A percentile compares a stretch with the other conserved stretches of the same genome.
These are phyloP conservation scores for Sibirionetta formosa DNA, from an alignment of 2,797 vertebrate genomes.

Conservation along the genomic window DNA sequence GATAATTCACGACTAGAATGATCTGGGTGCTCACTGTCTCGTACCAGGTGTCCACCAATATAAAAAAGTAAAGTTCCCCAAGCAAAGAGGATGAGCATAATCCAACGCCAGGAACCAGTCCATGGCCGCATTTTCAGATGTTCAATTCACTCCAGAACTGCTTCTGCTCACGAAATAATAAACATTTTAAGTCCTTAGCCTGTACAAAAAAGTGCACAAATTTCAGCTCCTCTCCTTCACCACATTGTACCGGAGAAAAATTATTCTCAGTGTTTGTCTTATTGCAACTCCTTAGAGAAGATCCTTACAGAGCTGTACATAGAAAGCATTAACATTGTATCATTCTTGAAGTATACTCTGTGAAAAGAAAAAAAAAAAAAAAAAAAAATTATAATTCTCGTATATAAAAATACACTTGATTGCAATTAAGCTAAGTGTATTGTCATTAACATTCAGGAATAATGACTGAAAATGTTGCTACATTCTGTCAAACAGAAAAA, in stretches of 20 bases:
- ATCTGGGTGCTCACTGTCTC: constrained; percentile 95
- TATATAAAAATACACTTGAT: background rate
- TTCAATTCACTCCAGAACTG: constrained; percentile 75
- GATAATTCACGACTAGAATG: constrained; percentile 96
- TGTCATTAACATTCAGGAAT: background rate
- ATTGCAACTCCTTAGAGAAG: constrained; percentile 49
- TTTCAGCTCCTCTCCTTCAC: constrained; percentile 66
- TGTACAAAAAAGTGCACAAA: constrained; percentile 5
- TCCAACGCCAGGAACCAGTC: constrained; percentile 99
- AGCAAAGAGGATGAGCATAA: constrained; percentile 98
- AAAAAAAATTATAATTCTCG: constrained; percentile 46
- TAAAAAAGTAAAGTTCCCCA: constrained; percentile 98
- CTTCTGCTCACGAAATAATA: constrained; percentile 77
- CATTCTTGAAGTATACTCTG: constrained; percentile 74
- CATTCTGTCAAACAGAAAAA: constrained; percentile 11
- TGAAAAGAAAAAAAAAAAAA: constrained; percentile 63
- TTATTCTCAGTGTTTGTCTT: constrained; percentile 31
- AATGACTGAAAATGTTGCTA: background rate
- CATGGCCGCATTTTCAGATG: constrained; percentile 96
- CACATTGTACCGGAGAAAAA: constrained; percentile 67
- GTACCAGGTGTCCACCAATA: constrained; percentile 96
- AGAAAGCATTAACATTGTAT: constrained; percentile 47
- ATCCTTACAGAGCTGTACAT: constrained; percentile 24
- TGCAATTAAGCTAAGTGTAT: constrained; percentile 14
- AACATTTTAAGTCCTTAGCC: constrained; percentile 77